Conservation (phyloP, 2,113 vertebrate genomes). For the Lophius piscatorius region DNA sequence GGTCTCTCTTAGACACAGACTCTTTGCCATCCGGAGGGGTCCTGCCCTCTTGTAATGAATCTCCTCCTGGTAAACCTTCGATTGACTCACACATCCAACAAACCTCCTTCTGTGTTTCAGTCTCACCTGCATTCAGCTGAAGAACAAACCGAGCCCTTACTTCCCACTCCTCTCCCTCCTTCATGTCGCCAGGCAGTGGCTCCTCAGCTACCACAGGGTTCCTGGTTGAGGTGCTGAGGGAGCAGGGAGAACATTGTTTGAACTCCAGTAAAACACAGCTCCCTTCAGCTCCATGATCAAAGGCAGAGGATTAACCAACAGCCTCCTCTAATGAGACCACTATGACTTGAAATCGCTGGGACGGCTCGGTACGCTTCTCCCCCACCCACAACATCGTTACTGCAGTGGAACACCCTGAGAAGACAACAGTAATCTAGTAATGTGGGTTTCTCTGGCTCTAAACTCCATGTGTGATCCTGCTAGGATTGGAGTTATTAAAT, state of each 20-base stretch:
- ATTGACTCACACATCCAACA: constrained; percentile 16
- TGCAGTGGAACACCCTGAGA: constrained; percentile 58
- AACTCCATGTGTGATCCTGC: constrained; percentile 36
- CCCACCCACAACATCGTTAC: constrained; percentile 49
- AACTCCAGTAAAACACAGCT: constrained; percentile 65
- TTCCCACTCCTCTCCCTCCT: neutral
- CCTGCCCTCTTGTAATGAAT: too few species aligned
- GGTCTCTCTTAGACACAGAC: too few species aligned
- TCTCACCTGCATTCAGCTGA: constrained; percentile 20
- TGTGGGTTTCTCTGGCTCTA: constrained; percentile 64
- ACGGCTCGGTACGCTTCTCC: constrained; percentile 37
- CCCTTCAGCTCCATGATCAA: constrained; percentile 71
- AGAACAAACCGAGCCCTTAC: constrained; percentile 18
- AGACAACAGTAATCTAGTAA: constrained; percentile 75
- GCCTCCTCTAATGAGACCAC: constrained; percentile 73
- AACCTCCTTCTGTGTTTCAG: constrained; percentile 3
- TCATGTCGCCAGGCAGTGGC: constrained; percentile 16
- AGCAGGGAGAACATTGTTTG: constrained; percentile 62
- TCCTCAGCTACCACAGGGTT: constrained; percentile 49
- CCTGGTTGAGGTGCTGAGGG: constrained; percentile 66
- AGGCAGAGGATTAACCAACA: constrained; percentile 75
- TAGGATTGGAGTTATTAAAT: constrained; percentile 1
- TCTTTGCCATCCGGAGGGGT: too few species aligned
- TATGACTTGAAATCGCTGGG: constrained; percentile 58
- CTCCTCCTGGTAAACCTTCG: constrained; percentile 29